These are phyloP conservation scores for Physeter macrocephalus DNA, from an alignment of 2,113 vertebrate genomes.

Conservation along the genomic window DNA sequence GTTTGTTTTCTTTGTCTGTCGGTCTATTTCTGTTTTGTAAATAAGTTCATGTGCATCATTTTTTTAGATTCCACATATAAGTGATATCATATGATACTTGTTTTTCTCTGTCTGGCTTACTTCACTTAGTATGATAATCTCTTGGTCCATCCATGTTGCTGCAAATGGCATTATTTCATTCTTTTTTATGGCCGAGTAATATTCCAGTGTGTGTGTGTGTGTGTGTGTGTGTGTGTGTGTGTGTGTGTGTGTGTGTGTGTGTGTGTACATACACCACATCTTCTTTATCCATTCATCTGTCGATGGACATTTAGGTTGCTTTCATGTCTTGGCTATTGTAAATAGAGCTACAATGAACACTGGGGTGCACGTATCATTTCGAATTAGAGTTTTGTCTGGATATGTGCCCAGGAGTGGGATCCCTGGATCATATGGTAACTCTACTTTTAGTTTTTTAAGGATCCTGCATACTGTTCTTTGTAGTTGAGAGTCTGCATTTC, in stretches of 20 bases:
- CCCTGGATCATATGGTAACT: neutral
- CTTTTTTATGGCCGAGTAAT: neutral
- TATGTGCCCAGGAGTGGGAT: neutral
- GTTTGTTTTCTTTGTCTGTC: neutral
- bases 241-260: no score
- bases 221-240: neutral
- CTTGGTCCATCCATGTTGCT: neutral
- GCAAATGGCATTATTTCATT: neutral
- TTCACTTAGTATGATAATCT: neutral
- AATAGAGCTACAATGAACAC: neutral
- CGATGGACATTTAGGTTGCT: neutral
- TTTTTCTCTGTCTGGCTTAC: neutral
- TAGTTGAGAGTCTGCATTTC: neutral
- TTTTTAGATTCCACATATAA: neutral
- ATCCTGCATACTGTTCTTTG: neutral
- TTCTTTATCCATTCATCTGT: neutral
- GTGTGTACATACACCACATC: neutral
- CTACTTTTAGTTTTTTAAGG: neutral
- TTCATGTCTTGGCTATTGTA: neutral
- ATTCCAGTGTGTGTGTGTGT: neutral
- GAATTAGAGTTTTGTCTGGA: neutral
- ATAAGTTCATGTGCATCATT: neutral
- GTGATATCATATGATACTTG: neutral
- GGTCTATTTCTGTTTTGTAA: neutral
- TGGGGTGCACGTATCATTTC: neutral